Base-by-base conservation (phyloP, 1,140 invertebrate genomes). In the Mizuhopecten yessoensis region DNA sequence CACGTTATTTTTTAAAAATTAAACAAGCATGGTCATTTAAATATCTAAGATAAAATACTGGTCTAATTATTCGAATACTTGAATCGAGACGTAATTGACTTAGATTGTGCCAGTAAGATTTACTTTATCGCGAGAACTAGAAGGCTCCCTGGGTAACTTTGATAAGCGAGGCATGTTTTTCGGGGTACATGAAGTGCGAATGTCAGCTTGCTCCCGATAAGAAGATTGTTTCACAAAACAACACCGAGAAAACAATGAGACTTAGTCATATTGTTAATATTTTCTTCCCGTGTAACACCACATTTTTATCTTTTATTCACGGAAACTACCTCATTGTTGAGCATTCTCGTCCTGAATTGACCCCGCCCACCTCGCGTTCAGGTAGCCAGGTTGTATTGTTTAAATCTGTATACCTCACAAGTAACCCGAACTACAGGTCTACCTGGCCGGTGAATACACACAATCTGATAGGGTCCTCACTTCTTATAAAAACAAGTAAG, bases 221-320 rank as follows among this genome's bases (percentile, higher is more conserved):
- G 5, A 49, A 20, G 45, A 49, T 49, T 49, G 45, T 49, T 49
- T 49, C 57, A 75, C 57, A 29, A 75, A 75, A 75, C 57, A 75
- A 75, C 23, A 9, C 23, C 1, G 57, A n/a, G 57, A 75, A 75
- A 75, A 75, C 57, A 75, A 75, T 29, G 7, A 2, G 17, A 57
- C 57, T 75, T 75, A 75, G 57, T 75, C 57, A 75, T 75, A 75
- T 75, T 75, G 57, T 75, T 75, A 75, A 75, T 75, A 75, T 29
- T 75, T 75, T 75, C 57, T 75, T 75, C 57, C 57, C 57, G 57
- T 75, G 57, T 75, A 75, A 75, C 57, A 75, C 57, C n/a, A n/a
- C 15, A 17, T 75, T 75, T 49, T 75, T 75, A 75, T 75, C 57
- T 75, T 75, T 75, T 75, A 23, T 75, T 75, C n/a, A 75, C 57